Percentiles rank a stretch among this genome's conserved stretches.
Evolutionary conservation across 2,113 vertebrate genomes (phyloP).

Genomic region (Pontoporia blainvillei): DNA sequence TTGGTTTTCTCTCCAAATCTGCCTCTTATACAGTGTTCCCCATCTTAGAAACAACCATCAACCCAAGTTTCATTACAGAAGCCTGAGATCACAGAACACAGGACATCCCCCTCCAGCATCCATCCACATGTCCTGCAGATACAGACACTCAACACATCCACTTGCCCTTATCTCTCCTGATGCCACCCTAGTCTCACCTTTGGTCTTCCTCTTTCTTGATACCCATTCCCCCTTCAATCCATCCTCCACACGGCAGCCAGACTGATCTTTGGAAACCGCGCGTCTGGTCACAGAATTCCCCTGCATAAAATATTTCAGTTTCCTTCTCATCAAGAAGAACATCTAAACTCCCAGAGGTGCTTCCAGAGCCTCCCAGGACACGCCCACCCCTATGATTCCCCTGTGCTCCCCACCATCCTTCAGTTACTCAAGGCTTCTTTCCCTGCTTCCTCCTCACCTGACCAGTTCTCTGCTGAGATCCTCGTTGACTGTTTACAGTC

Average conservation of each 20-base stretch:
- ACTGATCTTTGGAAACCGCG: background rate
- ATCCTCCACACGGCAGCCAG: no score
- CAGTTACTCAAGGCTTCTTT: fast-evolving
- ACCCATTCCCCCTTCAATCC: fast-evolving
- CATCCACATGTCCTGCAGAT: fast-evolving
- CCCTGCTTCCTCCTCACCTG: no score
- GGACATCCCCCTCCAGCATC: fast-evolving
- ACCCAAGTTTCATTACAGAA: fast-evolving
- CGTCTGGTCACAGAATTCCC: fast-evolving
- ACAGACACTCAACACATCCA: fast-evolving
- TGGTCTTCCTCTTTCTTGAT: background rate
- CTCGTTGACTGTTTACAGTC: fast-evolving
- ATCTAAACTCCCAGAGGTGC: fast-evolving
- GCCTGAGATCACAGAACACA: fast-evolving
- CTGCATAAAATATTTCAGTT: background rate
- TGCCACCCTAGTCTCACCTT: fast-evolving
- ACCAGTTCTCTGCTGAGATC: background rate
- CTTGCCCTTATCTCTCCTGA: fast-evolving
- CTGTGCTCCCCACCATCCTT: fast-evolving
- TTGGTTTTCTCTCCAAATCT: no score
- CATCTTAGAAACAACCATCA: background rate
- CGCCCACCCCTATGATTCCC: fast-evolving
- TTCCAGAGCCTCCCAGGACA: fast-evolving
- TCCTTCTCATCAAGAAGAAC: background rate
- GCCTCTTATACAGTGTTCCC: fast-evolving